A percentile compares a stretch with the other conserved stretches of the same genome.
These are phyloP conservation scores for Heliconius hermathena DNA, from an alignment of 1,140 invertebrate genomes.

Conservation along the genomic window DNA sequence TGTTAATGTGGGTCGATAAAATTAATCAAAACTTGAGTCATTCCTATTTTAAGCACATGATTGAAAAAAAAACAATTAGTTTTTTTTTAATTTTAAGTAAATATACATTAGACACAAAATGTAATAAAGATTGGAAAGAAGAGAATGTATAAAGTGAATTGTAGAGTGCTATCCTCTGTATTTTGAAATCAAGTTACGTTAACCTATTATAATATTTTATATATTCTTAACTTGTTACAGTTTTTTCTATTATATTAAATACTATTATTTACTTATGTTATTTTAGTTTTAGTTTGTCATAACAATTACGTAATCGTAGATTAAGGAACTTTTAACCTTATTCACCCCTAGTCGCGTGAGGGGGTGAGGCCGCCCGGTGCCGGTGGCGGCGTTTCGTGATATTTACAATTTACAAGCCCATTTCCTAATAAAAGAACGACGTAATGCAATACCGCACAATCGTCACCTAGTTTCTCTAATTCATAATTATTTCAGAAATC, in stretches of 20 bases:
- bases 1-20: not conserved
- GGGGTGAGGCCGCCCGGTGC: not conserved
- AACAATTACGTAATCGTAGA: not conserved
- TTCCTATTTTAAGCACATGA: conserved; percentile 16
- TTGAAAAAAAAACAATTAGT: not conserved
- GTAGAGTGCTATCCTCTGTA: too few species aligned
- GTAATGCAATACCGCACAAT: conserved; percentile 35
- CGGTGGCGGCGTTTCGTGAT: conserved; percentile 15
- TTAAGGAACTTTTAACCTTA: not conserved
- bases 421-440: conserved; percentile 37
- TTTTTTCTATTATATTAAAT: too few species aligned
- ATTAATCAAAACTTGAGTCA: not conserved
- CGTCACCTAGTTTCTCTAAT: conserved; percentile 22
- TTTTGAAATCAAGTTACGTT: too few species aligned
- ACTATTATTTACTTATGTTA: not conserved
- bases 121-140: not conserved
- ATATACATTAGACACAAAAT: not conserved
- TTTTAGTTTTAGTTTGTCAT: not conserved
- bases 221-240: too few species aligned
- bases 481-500: not conserved
- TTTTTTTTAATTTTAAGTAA: not conserved
- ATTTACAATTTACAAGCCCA: conserved; percentile 33
- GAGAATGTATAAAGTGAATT: too few species aligned
- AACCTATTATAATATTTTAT: too few species aligned
- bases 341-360: not conserved